These are phyloP conservation scores for Sarcophaga bullata DNA, from an alignment of 1,140 invertebrate species.

Conservation along the genomic window DNA sequence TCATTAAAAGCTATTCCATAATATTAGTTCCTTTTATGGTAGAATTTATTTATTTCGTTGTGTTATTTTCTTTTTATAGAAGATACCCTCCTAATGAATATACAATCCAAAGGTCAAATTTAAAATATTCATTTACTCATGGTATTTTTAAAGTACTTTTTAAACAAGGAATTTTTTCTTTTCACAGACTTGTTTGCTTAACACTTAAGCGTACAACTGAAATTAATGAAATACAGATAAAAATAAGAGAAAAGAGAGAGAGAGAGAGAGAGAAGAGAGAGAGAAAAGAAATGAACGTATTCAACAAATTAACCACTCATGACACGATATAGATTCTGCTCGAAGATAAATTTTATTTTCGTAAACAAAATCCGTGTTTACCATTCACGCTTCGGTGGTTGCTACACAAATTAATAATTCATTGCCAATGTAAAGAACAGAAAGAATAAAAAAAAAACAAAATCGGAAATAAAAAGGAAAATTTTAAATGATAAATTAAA, in stretches of 20 bases:
- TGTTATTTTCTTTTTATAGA: not conserved
- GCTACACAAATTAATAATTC: slow-evolving; percentile 1
- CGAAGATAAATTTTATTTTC: not conserved
- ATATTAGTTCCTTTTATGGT: not conserved
- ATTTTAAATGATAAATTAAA: not conserved
- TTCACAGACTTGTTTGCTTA: not conserved
- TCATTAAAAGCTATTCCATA: not conserved
- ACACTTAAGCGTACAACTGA: not conserved
- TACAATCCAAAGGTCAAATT: slow-evolving; percentile 1
- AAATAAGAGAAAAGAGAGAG: not conserved
- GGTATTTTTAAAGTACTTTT: not conserved
- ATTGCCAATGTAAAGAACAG: not conserved
- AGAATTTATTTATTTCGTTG: not conserved
- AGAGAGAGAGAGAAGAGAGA: not conserved
- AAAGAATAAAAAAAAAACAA: not conserved
- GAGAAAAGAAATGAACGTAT: not conserved
- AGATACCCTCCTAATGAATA: not conserved
- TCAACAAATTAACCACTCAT: not conserved
- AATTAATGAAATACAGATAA: not conserved
- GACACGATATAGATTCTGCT: not conserved
- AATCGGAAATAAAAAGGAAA: not conserved
- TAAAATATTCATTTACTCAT: not conserved
- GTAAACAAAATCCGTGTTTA: slow-evolving; percentile 15
- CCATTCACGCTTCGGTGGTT: slow-evolving; percentile 13
- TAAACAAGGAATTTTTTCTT: not conserved